Evolutionary conservation across 2,797 vertebrate species (phyloP).

Genomic region (Aselliscus stoliczkanus): DNA sequence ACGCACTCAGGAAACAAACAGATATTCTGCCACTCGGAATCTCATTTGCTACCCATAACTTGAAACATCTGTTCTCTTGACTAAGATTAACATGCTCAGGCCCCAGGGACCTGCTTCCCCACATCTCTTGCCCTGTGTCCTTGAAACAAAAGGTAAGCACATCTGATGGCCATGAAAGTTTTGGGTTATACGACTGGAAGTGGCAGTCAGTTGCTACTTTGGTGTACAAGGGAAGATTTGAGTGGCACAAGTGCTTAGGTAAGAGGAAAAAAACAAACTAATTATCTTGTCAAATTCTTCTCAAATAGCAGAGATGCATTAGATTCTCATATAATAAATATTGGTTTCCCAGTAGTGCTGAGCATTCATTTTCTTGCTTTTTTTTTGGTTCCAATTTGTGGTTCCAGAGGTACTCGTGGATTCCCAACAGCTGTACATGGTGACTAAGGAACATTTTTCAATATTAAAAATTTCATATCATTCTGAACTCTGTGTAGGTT

Average conservation of each 20-base stretch:
- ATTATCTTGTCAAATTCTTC: neutral
- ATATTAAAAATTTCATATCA: neutral
- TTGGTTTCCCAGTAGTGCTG: neutral
- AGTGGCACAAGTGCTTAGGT: neutral
- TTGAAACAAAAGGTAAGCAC: neutral
- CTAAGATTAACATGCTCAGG: neutral
- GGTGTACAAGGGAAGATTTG: neutral
- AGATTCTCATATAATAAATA: neutral
- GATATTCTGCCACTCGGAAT: neutral
- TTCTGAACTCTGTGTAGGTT: neutral
- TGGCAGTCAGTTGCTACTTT: neutral
- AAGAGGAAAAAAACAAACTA: neutral
- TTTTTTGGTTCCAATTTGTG: neutral
- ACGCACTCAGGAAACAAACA: neutral
- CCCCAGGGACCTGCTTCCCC: neutral
- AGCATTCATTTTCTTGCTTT: neutral
- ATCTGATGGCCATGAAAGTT: neutral
- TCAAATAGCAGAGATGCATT: neutral
- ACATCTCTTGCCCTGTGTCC: neutral
- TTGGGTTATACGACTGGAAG: neutral
- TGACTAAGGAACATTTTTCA: neutral
- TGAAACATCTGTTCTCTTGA: rapidly evolving
- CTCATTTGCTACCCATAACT: neutral
- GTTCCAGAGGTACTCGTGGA: neutral
- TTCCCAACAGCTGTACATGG: neutral